Evolutionary conservation across 2,888 invertebrate species (phyloP), one percentile per base, ranked within the genome.

Genomic region (Lordiphosa andalusiaca): DNA sequence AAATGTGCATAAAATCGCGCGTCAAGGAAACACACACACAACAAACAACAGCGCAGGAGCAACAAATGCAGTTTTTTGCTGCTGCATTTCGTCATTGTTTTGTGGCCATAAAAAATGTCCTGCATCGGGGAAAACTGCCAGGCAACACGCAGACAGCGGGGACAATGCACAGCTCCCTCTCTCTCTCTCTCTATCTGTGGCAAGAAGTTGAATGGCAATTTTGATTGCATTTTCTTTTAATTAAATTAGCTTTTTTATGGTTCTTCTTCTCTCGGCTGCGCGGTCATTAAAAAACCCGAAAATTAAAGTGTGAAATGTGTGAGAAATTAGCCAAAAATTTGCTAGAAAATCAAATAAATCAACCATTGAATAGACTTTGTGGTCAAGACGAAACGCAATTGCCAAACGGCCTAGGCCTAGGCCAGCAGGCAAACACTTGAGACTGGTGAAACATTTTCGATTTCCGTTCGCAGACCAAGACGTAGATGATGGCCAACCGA

Each of bases 151-250:
- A 76, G 30, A 13, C 16, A 16, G 30, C 13, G 72, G 72, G 77
- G 67, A 81, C 73, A 81, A 81, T 73, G 80, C 68, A 54, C 68
- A 54, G 39, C 37, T 33, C 46, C 36, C n/a, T n/a, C 16, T 23
- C 6, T 1, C 35, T n/a, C n/a, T n/a, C n/a, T n/a, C n/a, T n/a
- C n/a, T n/a, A n/a, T n/a, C n/a, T n/a, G n/a, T n/a, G n/a, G n/a
- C n/a, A n/a, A 36, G 10, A 38, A 38, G 23, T 50, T 39, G 54
- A 77, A 82, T 82, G 76, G 71, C 71, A 71, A 68, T 83, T 84
- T 81, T 81, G 67, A 81, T 81, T 83, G 80, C 80, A 73, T 83
- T 83, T 81, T 84, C 80, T 77, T 81, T 81, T 81, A 81, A 81
- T 81, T 81, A 84, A 81, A 81, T 81, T 81, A 81, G 84, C 80